phyloP scores from a whole-genome alignment of 2,797 vertebrate genomes.

The Sus cebifrons region DNA sequence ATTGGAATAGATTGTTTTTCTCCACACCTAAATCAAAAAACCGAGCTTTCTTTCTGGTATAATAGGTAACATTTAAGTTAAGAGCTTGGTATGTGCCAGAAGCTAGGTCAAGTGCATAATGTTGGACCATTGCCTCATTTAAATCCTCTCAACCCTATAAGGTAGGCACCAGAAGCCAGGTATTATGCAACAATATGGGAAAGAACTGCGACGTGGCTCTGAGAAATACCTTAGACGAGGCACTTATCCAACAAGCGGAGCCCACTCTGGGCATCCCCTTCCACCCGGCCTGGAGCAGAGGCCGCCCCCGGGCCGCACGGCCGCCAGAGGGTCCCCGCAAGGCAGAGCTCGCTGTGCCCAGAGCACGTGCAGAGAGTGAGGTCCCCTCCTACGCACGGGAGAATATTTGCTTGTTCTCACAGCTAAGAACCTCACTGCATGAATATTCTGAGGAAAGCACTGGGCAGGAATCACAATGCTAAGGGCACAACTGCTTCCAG shows the following conservation, averaged over 20 bases:
- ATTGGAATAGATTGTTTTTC: neutral
- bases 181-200: neutral
- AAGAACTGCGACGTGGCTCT: neutral
- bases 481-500: neutral
- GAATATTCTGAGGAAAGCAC: neutral
- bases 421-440: neutral
- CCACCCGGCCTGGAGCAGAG: fast-evolving
- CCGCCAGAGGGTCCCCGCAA: fast-evolving
- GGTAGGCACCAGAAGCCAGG: neutral
- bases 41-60: neutral
- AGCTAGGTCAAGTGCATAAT: neutral
- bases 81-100: neutral
- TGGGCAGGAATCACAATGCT: neutral
- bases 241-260: neutral
- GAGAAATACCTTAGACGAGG: neutral
- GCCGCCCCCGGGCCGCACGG: neutral
- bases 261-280: neutral
- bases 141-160: constrained; percentile 4
- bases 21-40: constrained; percentile 32
- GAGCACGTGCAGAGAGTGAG: neutral
- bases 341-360: fast-evolving
- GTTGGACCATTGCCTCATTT: neutral
- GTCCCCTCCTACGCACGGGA: neutral
- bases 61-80: neutral
- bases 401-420: neutral